Conservation (phyloP, 64 coral and sea anemone genomes). For the Acropora tenuis region DNA sequence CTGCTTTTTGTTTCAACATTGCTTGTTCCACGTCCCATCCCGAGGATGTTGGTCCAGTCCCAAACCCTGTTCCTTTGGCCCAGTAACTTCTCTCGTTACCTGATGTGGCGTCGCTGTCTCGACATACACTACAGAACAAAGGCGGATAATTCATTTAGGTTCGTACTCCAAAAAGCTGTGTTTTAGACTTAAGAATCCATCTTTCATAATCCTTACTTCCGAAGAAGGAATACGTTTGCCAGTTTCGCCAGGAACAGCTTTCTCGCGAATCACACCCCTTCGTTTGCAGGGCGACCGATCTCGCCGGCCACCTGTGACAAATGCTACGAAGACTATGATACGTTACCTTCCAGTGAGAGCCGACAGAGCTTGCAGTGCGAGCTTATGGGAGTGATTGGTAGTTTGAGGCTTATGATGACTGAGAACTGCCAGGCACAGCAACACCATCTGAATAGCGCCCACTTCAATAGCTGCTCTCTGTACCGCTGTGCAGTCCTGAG, state of each 20-base stretch:
- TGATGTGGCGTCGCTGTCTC: slow-evolving; percentile 49
- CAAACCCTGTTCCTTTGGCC: slow-evolving; percentile 99
- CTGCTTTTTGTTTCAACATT: slow-evolving; percentile 91
- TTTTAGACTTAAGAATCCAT: neutral
- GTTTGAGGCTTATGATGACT: slow-evolving; percentile 91
- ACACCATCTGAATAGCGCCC: slow-evolving; percentile 85
- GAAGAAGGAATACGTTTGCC: too few relatives aligned
- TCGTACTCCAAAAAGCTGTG: neutral
- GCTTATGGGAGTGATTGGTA: slow-evolving; percentile 58
- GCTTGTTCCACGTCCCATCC: slow-evolving; percentile 99
- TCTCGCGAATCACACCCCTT: too few relatives aligned
- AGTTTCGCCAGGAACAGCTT: too few relatives aligned
- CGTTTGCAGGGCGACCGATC: too few relatives aligned
- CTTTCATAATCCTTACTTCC: too few relatives aligned
- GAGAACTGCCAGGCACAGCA: slow-evolving; percentile 89
- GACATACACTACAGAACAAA: slow-evolving; percentile 61
- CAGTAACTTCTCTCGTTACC: slow-evolving; percentile 93
- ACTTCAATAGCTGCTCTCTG: slow-evolving; percentile 74
- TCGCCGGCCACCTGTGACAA: too few relatives aligned
- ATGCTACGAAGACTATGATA: too few relatives aligned
- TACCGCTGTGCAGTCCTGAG: slow-evolving; percentile 46
- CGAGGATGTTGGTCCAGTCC: slow-evolving; percentile 94
- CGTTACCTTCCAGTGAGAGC: slow-evolving; percentile 82
- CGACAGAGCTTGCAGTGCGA: slow-evolving; percentile 79
- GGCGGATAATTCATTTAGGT: neutral